A percentile compares a stretch with the other conserved stretches of the same genome.
Evolutionary conservation across 2,888 invertebrate species (phyloP).

Genomic region (Oscheius sp.): DNA sequence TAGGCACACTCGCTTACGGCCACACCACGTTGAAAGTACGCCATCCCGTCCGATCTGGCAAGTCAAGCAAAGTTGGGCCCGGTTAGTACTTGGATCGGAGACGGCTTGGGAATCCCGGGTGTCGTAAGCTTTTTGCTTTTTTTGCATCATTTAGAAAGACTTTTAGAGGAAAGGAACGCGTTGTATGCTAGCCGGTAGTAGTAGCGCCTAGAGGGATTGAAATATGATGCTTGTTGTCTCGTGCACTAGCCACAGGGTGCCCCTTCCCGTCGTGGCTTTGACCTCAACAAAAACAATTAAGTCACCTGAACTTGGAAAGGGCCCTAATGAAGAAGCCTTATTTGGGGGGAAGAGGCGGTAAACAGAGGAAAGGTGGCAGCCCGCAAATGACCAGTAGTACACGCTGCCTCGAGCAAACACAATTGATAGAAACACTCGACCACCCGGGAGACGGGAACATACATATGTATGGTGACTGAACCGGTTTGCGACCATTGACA

Average conservation of each 20-base stretch:
- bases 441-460: neutral
- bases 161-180: neutral
- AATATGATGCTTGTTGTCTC: conserved; percentile 10
- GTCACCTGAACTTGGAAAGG: neutral
- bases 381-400: neutral
- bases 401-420: conserved; percentile 2
- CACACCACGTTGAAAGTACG: neutral
- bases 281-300: conserved; percentile 12
- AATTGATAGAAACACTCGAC: neutral
- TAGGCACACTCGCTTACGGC: no score
- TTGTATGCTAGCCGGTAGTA: neutral
- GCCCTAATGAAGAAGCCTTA: neutral
- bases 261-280: neutral
- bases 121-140: no score
- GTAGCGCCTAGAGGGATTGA: conserved; percentile 4
- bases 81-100: neutral
- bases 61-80: neutral
- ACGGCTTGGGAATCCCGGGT: neutral
- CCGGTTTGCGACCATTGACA: neutral
- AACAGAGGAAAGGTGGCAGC: neutral
- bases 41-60: neutral
- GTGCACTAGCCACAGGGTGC: neutral
- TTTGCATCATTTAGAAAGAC: neutral
- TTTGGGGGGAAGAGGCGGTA: neutral
- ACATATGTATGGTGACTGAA: neutral